Conservation (phyloP, 2,113 vertebrate genomes). For the Leucopsar rothschildi region DNA sequence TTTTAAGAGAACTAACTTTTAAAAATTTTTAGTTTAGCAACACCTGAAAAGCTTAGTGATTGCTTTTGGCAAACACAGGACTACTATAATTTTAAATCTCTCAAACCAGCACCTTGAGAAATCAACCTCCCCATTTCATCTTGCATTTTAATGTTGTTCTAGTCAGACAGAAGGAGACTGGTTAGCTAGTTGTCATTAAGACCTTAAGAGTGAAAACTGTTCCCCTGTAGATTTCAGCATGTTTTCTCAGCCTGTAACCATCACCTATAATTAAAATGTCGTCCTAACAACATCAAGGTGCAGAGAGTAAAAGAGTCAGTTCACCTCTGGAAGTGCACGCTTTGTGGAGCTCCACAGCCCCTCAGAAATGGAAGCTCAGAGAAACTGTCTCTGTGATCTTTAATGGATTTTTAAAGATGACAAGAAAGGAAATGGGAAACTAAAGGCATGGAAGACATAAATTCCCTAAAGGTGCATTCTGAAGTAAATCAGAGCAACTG, state of each 20-base stretch:
- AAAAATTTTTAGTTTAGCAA: conserved; percentile 14
- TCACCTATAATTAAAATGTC: conserved; percentile 69
- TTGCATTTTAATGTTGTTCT: conserved; percentile 5
- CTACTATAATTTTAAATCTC: neutral
- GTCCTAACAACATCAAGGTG: conserved; percentile 41
- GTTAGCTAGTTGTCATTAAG: conserved; percentile 40
- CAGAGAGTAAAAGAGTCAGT: conserved; percentile 39
- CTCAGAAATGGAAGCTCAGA: conserved; percentile 72
- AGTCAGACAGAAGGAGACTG: neutral
- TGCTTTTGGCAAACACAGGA: conserved; percentile 34
- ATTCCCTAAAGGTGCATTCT: conserved; percentile 91
- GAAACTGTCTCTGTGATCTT: conserved; percentile 78
- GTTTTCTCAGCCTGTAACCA: conserved; percentile 47
- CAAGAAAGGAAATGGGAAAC: conserved; percentile 81
- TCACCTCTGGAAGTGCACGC: conserved; percentile 53
- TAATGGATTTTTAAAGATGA: conserved; percentile 89
- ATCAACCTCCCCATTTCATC: conserved; percentile 1
- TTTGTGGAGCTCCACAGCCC: conserved; percentile 66
- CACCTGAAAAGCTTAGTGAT: conserved; percentile 38
- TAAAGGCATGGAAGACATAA: conserved; percentile 78
- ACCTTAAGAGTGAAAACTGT: conserved; percentile 11
- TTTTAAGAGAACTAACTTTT: neutral
- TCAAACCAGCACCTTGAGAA: neutral
- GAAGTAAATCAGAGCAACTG: conserved; percentile 90
- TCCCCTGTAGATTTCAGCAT: conserved; percentile 30